Conservation (phyloP, 1,140 invertebrate species). For the Lasaia peninsularis region DNA sequence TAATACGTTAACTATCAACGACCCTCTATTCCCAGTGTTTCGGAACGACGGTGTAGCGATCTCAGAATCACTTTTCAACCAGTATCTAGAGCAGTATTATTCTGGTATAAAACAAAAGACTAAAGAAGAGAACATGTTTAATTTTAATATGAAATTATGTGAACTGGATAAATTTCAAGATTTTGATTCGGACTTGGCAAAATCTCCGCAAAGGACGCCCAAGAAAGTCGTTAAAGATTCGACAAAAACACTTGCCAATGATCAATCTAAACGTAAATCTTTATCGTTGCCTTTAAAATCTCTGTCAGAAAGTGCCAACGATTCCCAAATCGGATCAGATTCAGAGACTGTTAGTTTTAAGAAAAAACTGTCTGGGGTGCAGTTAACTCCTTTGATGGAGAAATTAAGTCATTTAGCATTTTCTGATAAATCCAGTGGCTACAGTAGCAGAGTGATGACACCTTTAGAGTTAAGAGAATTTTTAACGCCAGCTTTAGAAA, state of each 20-base stretch:
- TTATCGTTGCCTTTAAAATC: conserved; percentile 86
- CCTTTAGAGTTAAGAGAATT: conserved; percentile 81
- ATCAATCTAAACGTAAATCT: conserved; percentile 79
- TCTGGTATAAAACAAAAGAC: conserved; percentile 73
- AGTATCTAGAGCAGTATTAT: conserved; percentile 81
- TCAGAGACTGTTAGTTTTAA: conserved; percentile 65
- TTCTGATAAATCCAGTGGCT: conserved; percentile 83
- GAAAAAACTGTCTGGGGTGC: conserved; percentile 79
- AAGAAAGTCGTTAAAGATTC: conserved; percentile 60
- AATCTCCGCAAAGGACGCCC: conserved; percentile 60
- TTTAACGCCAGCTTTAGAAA: conserved; percentile 53
- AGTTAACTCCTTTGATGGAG: conserved; percentile 89
- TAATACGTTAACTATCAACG: conserved; percentile 83
- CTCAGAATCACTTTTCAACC: conserved; percentile 84
- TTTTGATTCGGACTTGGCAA: conserved; percentile 67
- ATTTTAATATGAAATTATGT: conserved; percentile 57
- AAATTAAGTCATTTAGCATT: conserved; percentile 85
- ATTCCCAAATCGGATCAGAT: conserved; percentile 64
- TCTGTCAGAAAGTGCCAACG: conserved; percentile 69
- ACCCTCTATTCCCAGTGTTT: conserved; percentile 87
- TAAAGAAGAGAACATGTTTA: conserved; percentile 74
- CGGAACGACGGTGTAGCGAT: conserved; percentile 84
- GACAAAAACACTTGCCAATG: conserved; percentile 45
- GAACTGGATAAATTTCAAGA: conserved; percentile 69
- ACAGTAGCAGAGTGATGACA: conserved; percentile 82